Evolutionary conservation across 1,140 invertebrate genomes (phyloP).

Genomic region (Maconellicoccus hirsutus): DNA sequence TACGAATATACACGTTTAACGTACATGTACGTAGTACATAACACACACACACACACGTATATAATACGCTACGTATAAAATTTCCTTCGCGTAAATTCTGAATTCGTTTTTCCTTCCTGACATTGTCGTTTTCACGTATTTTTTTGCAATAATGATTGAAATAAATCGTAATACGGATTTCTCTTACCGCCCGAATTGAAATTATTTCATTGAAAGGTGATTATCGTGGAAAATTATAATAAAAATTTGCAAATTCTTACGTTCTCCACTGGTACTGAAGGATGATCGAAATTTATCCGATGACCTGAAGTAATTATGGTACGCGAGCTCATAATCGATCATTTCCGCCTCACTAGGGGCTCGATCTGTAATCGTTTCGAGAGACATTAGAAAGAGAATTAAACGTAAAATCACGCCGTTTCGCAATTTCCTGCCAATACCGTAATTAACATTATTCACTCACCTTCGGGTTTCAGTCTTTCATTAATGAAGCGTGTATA

Average conservation of each 20-base stretch:
- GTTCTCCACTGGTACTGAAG: conserved; percentile 60
- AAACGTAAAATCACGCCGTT: too few species aligned
- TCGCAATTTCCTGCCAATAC: neutral
- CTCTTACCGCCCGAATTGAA: neutral
- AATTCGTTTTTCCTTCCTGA: too few species aligned
- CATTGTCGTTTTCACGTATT: too few species aligned
- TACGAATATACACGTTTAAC: too few species aligned
- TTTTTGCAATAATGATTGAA: too few species aligned
- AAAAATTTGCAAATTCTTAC: conserved; percentile 37
- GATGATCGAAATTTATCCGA: conserved; percentile 40
- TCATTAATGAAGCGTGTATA: conserved; percentile 55
- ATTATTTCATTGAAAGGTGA: neutral
- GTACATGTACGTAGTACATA: too few species aligned
- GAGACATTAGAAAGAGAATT: too few species aligned
- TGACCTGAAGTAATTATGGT: neutral
- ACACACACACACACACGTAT: too few species aligned
- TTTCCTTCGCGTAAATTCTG: too few species aligned
- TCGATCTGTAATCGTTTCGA: conserved; percentile 55
- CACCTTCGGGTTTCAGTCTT: conserved; percentile 58
- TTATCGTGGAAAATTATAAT: neutral
- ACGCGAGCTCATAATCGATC: conserved; percentile 39
- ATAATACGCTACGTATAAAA: too few species aligned
- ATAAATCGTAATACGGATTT: too few species aligned
- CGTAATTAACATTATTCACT: conserved; percentile 33
- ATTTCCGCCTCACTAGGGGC: conserved; percentile 49